Percentiles rank a stretch among this genome's conserved stretches.
Conservation (phyloP, 2,797 vertebrate genomes). For the Oceanodroma leucorhoa region DNA sequence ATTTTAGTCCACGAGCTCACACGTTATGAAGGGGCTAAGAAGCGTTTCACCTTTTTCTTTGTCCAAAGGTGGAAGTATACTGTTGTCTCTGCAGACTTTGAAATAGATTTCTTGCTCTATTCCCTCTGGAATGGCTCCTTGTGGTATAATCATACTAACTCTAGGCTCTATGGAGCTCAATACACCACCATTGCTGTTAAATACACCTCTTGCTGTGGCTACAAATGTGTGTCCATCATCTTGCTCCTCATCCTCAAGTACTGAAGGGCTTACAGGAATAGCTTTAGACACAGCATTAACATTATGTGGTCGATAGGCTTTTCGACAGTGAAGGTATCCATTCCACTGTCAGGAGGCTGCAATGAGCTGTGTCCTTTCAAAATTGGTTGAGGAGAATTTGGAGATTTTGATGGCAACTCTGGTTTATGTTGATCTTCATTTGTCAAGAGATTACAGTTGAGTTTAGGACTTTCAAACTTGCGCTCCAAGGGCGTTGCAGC, state of each 20-base stretch:
- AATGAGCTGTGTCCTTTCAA: conserved; percentile 80
- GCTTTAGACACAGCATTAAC: conserved; percentile 84
- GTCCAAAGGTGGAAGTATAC: conserved; percentile 89
- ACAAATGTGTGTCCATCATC: conserved; percentile 86
- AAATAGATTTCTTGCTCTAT: conserved; percentile 92
- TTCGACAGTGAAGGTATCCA: conserved; percentile 84
- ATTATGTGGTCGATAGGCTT: conserved; percentile 85
- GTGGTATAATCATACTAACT: conserved; percentile 88
- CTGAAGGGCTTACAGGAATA: conserved; percentile 86
- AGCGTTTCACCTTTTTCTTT: conserved; percentile 91
- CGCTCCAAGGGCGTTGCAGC: conserved; percentile 87
- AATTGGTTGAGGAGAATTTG: conserved; percentile 58
- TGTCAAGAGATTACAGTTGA: conserved; percentile 89
- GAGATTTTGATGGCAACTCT: conserved; percentile 63
- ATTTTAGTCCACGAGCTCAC: conserved; percentile 88
- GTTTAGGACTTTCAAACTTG: conserved; percentile 92
- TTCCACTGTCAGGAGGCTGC: conserved; percentile 79
- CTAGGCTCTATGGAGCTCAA: conserved; percentile 88
- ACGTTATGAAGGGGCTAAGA: conserved; percentile 85
- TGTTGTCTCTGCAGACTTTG: conserved; percentile 90
- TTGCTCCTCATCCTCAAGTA: conserved; percentile 86
- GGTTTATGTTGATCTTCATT: conserved; percentile 77
- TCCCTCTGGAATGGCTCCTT: conserved; percentile 87
- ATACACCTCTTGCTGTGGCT: conserved; percentile 85
- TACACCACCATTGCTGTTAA: conserved; percentile 89